Conservation (phyloP, 1,140 invertebrate genomes). For the Aphelinus certus region DNA sequence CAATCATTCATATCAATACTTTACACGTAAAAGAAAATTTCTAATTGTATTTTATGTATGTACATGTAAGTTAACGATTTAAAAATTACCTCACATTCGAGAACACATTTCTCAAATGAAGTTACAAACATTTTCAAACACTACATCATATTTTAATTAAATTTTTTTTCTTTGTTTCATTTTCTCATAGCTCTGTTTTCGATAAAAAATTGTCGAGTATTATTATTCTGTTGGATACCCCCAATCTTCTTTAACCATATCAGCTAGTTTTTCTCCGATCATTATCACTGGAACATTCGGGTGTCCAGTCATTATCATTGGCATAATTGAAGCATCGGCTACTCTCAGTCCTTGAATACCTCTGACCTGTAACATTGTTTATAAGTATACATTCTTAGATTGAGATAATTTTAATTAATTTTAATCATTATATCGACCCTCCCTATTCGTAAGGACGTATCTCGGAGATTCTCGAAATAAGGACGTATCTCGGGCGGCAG, state of each 20-base stretch:
- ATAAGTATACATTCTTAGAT: background rate
- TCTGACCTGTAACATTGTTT: constrained; percentile 47
- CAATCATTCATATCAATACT: no score
- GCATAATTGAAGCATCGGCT: constrained; percentile 53
- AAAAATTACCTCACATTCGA: no score
- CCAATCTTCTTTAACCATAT: constrained; percentile 72
- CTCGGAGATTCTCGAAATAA: no score
- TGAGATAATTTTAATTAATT: no score
- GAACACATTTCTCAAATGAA: no score
- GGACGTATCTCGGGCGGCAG: no score
- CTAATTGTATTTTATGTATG: no score
- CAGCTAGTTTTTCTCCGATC: constrained; percentile 73
- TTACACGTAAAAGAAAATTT: no score
- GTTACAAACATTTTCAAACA: no score
- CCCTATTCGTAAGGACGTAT: no score
- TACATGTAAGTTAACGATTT: no score
- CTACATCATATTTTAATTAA: background rate
- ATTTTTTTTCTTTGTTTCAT: background rate
- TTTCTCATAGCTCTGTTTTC: background rate
- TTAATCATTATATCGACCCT: no score
- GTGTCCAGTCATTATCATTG: constrained; percentile 70
- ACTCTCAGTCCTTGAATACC: constrained; percentile 54
- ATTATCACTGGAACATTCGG: constrained; percentile 72
- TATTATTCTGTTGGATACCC: constrained; percentile 31
- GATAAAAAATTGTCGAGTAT: background rate